Base-by-base conservation (phyloP, 2,888 invertebrate species). In the Plagodis pulveraria region DNA sequence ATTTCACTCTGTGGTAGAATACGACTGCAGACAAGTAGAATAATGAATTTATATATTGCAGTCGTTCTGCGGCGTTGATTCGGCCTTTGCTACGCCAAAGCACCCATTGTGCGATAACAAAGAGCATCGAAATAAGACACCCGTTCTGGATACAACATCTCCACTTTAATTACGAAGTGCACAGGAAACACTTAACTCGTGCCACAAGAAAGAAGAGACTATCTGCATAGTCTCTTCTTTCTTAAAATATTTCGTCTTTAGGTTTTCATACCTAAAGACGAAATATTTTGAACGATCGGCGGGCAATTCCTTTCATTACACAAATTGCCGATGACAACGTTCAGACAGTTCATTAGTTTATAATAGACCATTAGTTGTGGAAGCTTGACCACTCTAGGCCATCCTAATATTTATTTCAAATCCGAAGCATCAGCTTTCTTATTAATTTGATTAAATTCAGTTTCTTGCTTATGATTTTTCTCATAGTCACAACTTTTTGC, bases 21-120 rank as follows among this genome's bases (percentile, higher is more conserved):
- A n/a, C 11, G 71, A 69, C 59, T 60, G 62, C 68, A 65, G 71
- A 22, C 22, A 22, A 22, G 22, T 22, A 22, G 22, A 22, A 22
- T 22, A 22, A 22, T 67, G 72, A 64, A 73, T 69, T 77, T 70
- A 72, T 76, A 43, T 69, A 84, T 84, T 86, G 85, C 86, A 82
- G 78, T 81, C 84, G 85, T 90, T 87, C 87, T 86, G 86, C 88
- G 79, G 81, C 72, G 85, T 68, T 84, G 82, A 78, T 71, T 81
- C 85, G 89, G 80, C 92, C 92, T 92, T 91, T 90, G 87, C 84
- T 82, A 87, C 89, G 85, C 86, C 81, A 83, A 86, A 83, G 81
- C 83, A 75, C 76, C 83, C 81, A 89, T 91, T 91, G 88, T 89
- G 69, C 74, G 73, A 65, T 65, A 84, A 89, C 89, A 91, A 90